phyloP scores from a whole-genome alignment of 2,113 vertebrate genomes.

The Caranx melampygus region DNA sequence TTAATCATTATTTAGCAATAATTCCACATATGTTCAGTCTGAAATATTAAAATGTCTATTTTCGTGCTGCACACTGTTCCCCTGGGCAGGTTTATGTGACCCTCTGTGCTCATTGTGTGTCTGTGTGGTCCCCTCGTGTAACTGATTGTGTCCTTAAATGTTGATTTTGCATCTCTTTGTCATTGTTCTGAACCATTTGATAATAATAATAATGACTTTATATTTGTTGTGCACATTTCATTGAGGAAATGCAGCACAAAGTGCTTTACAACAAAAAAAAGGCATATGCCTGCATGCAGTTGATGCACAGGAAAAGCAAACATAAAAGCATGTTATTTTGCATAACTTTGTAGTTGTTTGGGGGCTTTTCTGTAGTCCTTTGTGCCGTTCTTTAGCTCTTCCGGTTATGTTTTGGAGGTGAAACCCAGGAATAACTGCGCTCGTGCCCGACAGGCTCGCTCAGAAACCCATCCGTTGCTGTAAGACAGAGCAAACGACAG shows the following conservation, averaged over 20 bases:
- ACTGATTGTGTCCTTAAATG: too few relatives aligned
- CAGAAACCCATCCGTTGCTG: background rate
- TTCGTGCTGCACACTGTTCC: background rate
- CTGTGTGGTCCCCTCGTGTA: too few relatives aligned
- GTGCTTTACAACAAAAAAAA: too few relatives aligned
- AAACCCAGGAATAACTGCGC: background rate
- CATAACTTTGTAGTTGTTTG: background rate
- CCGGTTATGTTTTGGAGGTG: background rate
- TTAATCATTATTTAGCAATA: background rate
- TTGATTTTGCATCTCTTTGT: background rate
- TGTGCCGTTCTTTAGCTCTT: too few relatives aligned
- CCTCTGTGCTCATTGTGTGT: background rate
- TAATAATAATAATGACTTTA: too few relatives aligned
- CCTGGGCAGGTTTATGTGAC: background rate
- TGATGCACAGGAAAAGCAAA: too few relatives aligned
- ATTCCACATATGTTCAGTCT: background rate
- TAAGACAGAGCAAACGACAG: conserved; percentile 46
- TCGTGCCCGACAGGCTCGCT: background rate
- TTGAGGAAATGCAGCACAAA: too few relatives aligned
- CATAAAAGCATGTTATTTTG: background rate
- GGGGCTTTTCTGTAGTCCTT: background rate
- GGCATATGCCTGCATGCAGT: too few relatives aligned
- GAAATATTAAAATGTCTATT: background rate
- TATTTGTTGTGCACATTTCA: too few relatives aligned
- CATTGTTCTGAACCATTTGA: too few relatives aligned